Base-by-base conservation (phyloP, 2,797 vertebrate species). In the Macroramphosus scolopax region DNA sequence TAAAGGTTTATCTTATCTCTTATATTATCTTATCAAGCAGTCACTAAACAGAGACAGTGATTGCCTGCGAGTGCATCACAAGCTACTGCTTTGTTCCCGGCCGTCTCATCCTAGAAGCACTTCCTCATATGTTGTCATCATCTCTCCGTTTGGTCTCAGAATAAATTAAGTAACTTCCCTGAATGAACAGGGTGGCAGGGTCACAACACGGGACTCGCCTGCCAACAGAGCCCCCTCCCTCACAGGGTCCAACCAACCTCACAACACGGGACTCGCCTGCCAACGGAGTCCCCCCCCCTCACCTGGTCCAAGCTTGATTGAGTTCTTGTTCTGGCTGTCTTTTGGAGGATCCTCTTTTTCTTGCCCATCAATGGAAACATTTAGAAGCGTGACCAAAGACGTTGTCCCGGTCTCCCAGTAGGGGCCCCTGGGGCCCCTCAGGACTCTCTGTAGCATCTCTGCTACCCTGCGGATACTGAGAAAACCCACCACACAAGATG, bases 361-460 rank as follows among this genome's bases (percentile, higher is more conserved):
- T 57, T 5, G 16, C 35, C 51, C 74, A 75, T 81, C 79, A 74
- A 81, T 59, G 45, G 52, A 46, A 67, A 64, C 52, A 45, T 71
- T 72, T 77, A 63, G 60, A 77, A 75, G 58, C 69, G 5, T 72
- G 71, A 81, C 72, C 67, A 79, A 77, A 73, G 54, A 37, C 39
- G 36, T 31, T 6, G 58, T 64, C 50, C 44, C 5, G 3, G 43
- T 75, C 82, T 42, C 53, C 48, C 65, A 35, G 61, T 55, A 22
- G 60, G 74, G 60, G 49, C 3, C 1, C 14, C 0, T n/a, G 54
- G 47, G 66, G 57, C 46, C 66, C 63, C 50, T 43, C 33, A 42
- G 33, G 68, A 42, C 12, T 48, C 46, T 24, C 35, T 4, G 44
- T 1, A 36, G 37, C 56, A 25, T 58, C 58, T 55, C 51, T 35